Evolutionary conservation across 2,888 invertebrate species (phyloP).

Genomic region (Drosophila buzzatii): DNA sequence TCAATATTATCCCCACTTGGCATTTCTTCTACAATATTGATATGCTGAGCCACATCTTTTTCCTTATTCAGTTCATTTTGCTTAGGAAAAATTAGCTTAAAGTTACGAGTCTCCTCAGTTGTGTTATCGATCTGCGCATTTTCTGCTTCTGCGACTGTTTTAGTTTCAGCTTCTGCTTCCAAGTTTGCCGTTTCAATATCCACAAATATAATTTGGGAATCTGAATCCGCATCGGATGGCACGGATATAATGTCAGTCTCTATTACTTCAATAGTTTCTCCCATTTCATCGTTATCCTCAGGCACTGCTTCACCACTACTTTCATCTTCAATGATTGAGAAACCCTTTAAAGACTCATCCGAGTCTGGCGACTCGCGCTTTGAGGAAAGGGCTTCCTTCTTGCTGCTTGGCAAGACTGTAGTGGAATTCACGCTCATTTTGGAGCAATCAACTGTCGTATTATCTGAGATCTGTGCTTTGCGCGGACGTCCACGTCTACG

Average conservation of each 20-base stretch:
- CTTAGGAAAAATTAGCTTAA: conserved; percentile 35
- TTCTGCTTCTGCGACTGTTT: not conserved
- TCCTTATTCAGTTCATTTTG: conserved; percentile 2
- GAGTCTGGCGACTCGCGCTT: conserved; percentile 52
- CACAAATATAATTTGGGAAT: conserved; percentile 50
- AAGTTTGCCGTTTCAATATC: conserved; percentile 33
- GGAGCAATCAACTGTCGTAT: not conserved
- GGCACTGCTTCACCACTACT: conserved; percentile 4
- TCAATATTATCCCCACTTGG: not conserved
- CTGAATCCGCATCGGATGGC: conserved; percentile 37
- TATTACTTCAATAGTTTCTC: conserved; percentile 11
- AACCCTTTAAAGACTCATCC: conserved; percentile 19
- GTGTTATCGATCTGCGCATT: not conserved
- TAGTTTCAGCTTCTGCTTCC: not conserved
- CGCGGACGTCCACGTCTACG: conserved; percentile 75
- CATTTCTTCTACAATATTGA: not conserved
- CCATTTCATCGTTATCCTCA: not conserved
- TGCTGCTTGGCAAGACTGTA: not conserved
- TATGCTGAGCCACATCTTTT: not conserved
- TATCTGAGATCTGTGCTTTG: conserved; percentile 27
- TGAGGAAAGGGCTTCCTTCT: conserved; percentile 18
- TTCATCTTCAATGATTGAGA: conserved; percentile 13
- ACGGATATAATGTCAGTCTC: conserved; percentile 43
- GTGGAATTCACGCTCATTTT: not conserved
- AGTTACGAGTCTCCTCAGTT: conserved; percentile 14